Percentiles rank a stretch among this genome's conserved stretches.
These are phyloP conservation scores for Parus major DNA, from an alignment of 2,113 vertebrate species.

Conservation along the genomic window DNA sequence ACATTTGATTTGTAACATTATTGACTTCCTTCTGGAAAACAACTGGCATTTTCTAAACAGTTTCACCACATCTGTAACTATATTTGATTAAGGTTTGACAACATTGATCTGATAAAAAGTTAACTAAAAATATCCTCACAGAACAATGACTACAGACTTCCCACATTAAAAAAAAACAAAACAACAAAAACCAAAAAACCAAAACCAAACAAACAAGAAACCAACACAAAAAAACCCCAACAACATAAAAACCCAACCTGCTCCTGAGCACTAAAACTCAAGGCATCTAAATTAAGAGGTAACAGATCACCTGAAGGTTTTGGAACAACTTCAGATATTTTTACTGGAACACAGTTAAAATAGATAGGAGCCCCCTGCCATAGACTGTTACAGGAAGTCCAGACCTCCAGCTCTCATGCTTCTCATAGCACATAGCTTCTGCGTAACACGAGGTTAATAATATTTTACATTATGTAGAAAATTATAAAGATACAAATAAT, in stretches of 20 bases:
- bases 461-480: not conserved
- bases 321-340: not conserved
- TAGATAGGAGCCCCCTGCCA: not conserved
- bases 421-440: not conserved
- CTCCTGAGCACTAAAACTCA: not conserved
- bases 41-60: not conserved
- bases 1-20: not conserved
- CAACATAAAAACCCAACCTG: not conserved
- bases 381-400: not conserved
- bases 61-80: not conserved
- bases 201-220: not conserved
- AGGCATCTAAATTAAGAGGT: not conserved
- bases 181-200: not conserved
- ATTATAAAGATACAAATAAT: not conserved
- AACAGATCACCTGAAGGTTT: not conserved
- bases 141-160: not conserved
- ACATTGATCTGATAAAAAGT: not conserved
- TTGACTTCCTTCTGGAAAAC: not conserved
- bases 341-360: not conserved
- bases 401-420: not conserved
- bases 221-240: not conserved
- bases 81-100: not conserved
- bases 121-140: not conserved
- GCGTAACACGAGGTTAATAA: not conserved
- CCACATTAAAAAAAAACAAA: not conserved